Evolutionary conservation across 2,888 invertebrate genomes (phyloP).

Genomic region (Tipula helvola): DNA sequence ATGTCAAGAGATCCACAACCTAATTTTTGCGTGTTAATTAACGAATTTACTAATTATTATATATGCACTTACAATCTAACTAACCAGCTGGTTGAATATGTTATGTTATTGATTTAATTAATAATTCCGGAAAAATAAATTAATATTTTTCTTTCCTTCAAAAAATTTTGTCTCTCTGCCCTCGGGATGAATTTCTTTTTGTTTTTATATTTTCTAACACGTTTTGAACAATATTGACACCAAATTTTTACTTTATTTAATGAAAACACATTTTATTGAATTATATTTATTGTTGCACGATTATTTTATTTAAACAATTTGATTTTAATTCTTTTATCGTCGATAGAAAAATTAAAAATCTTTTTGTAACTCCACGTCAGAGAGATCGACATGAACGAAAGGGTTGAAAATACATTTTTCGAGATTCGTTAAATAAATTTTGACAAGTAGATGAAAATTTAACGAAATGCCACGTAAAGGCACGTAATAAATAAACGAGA

Average conservation of each 20-base stretch:
- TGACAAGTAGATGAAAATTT: background rate
- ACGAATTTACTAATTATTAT: background rate
- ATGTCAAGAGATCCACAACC: background rate
- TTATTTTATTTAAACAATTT: background rate
- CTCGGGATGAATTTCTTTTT: background rate
- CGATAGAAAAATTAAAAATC: background rate
- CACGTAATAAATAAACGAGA: background rate
- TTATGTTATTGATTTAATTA: background rate
- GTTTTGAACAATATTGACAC: background rate
- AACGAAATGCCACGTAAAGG: slow-evolving; percentile 7
- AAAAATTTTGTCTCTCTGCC: background rate
- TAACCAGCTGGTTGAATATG: background rate
- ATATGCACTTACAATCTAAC: background rate
- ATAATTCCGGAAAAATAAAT: background rate
- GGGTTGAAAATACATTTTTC: slow-evolving; percentile 6
- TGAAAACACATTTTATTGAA: background rate
- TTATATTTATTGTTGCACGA: background rate
- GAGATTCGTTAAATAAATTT: background rate
- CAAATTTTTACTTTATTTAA: background rate
- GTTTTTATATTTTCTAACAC: background rate
- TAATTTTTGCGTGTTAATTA: background rate
- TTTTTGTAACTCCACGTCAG: slow-evolving; percentile 6
- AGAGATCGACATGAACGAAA: slow-evolving; percentile 8
- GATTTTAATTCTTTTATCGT: background rate
- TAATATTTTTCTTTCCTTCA: background rate